Base-by-base conservation (phyloP, 2,888 invertebrate genomes). In the Stenurella melanura region DNA sequence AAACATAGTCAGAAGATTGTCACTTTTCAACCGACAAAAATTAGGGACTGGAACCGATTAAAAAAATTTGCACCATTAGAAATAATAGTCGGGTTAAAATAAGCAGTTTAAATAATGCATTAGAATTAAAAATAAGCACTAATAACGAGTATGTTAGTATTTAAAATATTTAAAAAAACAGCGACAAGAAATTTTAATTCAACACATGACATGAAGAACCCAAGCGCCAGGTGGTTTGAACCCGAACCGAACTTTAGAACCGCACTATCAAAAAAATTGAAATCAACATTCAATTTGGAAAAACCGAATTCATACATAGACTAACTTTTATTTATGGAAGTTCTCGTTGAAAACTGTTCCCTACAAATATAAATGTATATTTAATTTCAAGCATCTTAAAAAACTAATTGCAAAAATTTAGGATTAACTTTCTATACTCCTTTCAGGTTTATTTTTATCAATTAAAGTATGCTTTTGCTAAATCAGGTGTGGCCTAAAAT, bases 41-140 rank as follows among this genome's bases (percentile, higher is more conserved):
- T 79, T 82, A 85, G 88, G 88, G 88, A 89, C 89, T 88, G 85
- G 88, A 89, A 89, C 89, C 88, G 88, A 89, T 70, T 66, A 42
- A 17, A 50, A 77, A 78, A 66, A 66, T 64, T 60, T 74, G 69
- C 63, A 71, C 58, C 69, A 75, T 64, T 50, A 63, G 71, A 71
- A 56, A 70, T 19, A 75, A 17, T 57, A 19, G 72, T 74, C 74
- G 30, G 50, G 74, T 68, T 58, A 77, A 66, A 74, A 69, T 54
- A 70, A 70, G 70, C 70, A 38, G 17, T 64, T 64, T 64, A 56
- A 57, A 30, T 63, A 73, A 66, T 64, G 57, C 56, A 56, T 64
- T 57, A 54, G 67, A 54, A 57, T 34, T 26, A 73, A 71, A 71
- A 73, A 64, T 56, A 73, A 64, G 56, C 57, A 58, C 56, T 78